These are phyloP conservation scores for Nipponacmea schrenckii DNA, from an alignment of 2,888 invertebrate species.

Conservation along the genomic window DNA sequence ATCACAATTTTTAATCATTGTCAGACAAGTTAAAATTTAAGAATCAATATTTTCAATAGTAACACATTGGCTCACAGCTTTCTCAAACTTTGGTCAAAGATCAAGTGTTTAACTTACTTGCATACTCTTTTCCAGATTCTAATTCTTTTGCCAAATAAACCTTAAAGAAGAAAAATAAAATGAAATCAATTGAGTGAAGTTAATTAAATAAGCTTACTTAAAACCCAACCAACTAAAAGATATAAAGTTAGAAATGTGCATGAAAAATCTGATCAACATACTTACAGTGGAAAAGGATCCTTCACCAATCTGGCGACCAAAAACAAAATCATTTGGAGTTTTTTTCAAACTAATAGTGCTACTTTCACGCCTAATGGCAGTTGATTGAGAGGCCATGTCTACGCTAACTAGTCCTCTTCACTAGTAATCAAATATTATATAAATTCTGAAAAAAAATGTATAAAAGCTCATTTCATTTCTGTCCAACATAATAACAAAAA, in stretches of 20 bases:
- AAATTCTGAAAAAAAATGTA: not conserved
- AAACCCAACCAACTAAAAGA: no score
- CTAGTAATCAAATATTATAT: no score
- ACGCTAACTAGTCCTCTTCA: no score
- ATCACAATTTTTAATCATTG: no score
- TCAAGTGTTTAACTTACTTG: conserved; percentile 78
- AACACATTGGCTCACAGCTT: not conserved
- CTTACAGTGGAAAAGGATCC: conserved; percentile 93
- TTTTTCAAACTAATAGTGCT: conserved; percentile 70
- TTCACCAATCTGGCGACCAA: conserved; percentile 95
- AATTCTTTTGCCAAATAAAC: conserved; percentile 93
- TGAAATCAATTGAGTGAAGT: not conserved
- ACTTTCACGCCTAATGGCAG: not conserved
- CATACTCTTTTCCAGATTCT: conserved; percentile 88
- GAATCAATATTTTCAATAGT: no score
- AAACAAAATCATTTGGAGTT: conserved; percentile 89
- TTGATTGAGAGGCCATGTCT: not conserved
- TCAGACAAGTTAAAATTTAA: no score
- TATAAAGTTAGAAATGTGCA: no score
- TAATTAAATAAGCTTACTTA: no score
- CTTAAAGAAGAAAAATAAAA: conserved; percentile 63
- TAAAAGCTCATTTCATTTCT: not conserved
- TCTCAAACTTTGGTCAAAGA: not conserved
- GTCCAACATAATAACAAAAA: no score
- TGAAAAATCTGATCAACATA: no score